Evolutionary conservation across 1,140 invertebrate species (phyloP), one percentile per base, ranked within the genome.

Genomic region (Habropoda laboriosa): DNA sequence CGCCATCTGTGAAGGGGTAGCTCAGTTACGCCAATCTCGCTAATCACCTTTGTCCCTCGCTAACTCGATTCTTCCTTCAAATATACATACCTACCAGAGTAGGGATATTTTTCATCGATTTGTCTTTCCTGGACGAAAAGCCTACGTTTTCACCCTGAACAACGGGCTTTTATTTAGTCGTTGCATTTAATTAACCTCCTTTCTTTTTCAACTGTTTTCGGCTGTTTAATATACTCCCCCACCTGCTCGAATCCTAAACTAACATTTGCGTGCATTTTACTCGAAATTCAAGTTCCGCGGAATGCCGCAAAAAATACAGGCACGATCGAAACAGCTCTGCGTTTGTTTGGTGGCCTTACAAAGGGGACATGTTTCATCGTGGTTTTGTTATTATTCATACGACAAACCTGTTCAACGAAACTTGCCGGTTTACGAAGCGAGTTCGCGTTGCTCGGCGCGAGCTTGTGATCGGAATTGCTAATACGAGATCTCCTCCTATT

Each of bases 381-480:
- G 35, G 40, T 47, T 27, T 47, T n/a, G 13, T 78, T 61, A 32
- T 78, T 78, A 78, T 78, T 78, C 75, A 51, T 61, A 32, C 45
- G 35, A 51, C 32, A 16, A 27, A 60, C 16, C 55, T 60, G 55
- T 77, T 51, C 75, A 60, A 45, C 55, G 53, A 78, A 78, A 78
- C 71, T 78, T 70, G 66, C 18, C 67, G 32, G 55, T 71, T 78
- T 71, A 71, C 75, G 24, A 45, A 10, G 18, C 75, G 27, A 60
- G 66, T 49, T 60, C 64, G 53, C 66, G 75, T 30, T 35, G 42
- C 64, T 70, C 42, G 74, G 35, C 49, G 32, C 42, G 2, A 16
- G 30, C 55, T 30, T 51, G 75, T 71, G 75, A 78, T 61, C 55
- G 45, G 75, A 78, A 78, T 78, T 40, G 67, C 66, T 78, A 78